phyloP scores from a whole-genome alignment of 2,888 invertebrate genomes.

The Gnatocerus cornutus region DNA sequence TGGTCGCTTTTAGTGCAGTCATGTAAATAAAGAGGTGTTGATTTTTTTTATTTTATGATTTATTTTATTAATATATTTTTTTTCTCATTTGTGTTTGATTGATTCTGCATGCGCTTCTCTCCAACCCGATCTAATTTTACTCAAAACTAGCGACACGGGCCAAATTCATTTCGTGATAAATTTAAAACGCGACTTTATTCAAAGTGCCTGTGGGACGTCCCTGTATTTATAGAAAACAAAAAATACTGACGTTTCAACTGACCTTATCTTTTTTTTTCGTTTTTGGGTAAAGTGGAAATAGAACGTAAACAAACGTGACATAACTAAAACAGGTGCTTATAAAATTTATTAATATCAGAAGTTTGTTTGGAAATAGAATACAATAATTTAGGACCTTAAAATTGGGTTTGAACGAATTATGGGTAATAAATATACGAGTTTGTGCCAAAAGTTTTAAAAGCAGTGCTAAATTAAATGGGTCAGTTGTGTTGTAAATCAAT shows the following conservation, averaged over 20 bases:
- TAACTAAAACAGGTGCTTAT: conserved; percentile 31
- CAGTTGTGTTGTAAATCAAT: conserved; percentile 16
- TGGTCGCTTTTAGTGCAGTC: conserved; percentile 39
- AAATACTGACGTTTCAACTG: background rate
- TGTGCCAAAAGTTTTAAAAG: conserved; percentile 29
- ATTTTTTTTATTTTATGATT: conserved; percentile 40
- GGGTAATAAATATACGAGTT: background rate
- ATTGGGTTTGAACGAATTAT: conserved; percentile 10
- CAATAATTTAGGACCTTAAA: conserved; percentile 4
- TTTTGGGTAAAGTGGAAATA: conserved; percentile 23
- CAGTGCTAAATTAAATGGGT: conserved; percentile 22
- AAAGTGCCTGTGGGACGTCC: conserved; percentile 21
- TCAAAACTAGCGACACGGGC: background rate
- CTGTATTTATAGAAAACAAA: conserved; percentile 28
- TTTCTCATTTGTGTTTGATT: conserved; percentile 21
- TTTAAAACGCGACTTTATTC: conserved; percentile 18
- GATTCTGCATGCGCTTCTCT: conserved; percentile 35
- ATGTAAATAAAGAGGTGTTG: conserved; percentile 48
- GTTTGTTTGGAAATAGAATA: conserved; percentile 13
- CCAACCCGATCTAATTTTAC: conserved; percentile 26
- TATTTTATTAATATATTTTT: conserved; percentile 41
- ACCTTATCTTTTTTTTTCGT: conserved; percentile 12
- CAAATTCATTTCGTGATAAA: conserved; percentile 26
- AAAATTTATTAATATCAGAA: background rate
- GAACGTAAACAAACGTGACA: conserved; percentile 34